phyloP scores from a whole-genome alignment of 2,113 vertebrate genomes.

The Cacatua alba region DNA sequence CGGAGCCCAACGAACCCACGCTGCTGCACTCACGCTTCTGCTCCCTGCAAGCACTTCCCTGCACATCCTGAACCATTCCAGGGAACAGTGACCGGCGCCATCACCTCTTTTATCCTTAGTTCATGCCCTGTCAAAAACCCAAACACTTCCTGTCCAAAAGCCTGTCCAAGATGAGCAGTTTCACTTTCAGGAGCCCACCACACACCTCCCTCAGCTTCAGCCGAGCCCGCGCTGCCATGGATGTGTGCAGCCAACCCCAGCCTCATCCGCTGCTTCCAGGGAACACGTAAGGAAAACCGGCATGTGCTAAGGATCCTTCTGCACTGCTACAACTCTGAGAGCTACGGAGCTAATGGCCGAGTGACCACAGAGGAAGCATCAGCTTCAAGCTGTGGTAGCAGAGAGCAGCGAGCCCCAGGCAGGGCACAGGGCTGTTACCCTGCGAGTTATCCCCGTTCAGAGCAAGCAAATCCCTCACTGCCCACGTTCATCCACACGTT shows the following conservation, averaged over 20 bases:
- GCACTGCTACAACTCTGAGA: fast-evolving
- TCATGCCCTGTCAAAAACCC: neutral
- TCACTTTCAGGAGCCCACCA: neutral
- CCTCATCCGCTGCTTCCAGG: neutral
- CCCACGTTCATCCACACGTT: fast-evolving
- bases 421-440: neutral
- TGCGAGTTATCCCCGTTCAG: fast-evolving
- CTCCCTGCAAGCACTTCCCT: neutral
- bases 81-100: fast-evolving
- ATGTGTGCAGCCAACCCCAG: neutral
- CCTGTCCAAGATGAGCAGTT: neutral
- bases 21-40: neutral
- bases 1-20: fast-evolving
- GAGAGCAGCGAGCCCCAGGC: neutral
- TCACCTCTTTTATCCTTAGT: fast-evolving
- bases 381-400: fast-evolving
- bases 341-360: fast-evolving
- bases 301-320: neutral
- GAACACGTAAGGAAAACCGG: fast-evolving
- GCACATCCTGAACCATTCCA: neutral
- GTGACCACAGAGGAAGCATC: fast-evolving
- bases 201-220: neutral
- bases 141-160: neutral
- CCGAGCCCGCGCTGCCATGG: fast-evolving
- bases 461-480: fast-evolving